Evolutionary conservation across 2,113 vertebrate species (phyloP).

Genomic region (Aepyceros melampus): DNA sequence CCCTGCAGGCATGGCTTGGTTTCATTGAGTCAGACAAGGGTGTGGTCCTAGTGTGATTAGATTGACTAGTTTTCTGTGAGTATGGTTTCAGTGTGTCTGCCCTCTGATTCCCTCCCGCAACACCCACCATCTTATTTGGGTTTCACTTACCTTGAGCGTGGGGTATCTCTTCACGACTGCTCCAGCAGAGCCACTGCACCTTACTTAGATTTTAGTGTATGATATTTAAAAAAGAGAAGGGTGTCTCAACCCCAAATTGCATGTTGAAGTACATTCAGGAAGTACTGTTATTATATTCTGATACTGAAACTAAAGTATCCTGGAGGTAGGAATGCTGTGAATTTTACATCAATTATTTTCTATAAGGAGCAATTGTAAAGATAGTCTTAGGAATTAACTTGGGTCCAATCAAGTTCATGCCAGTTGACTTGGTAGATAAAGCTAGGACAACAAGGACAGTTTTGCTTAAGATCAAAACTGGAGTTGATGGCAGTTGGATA

Average conservation of each 20-base stretch:
- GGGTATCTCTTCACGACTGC: too few relatives aligned
- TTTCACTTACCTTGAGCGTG: too few relatives aligned
- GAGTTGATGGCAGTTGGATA: not conserved
- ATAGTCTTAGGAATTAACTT: not conserved
- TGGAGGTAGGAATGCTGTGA: not conserved
- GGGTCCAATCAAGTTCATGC: not conserved
- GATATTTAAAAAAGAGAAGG: not conserved
- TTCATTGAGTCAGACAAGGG: too few relatives aligned
- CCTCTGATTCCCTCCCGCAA: too few relatives aligned
- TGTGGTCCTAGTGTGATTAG: too few relatives aligned
- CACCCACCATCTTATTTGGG: too few relatives aligned
- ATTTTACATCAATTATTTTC: not conserved
- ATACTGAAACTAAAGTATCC: not conserved
- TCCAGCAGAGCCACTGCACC: too few relatives aligned
- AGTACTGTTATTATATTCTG: not conserved
- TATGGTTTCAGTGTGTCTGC: too few relatives aligned
- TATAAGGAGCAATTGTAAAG: not conserved
- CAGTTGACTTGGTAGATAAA: not conserved
- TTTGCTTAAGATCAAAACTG: not conserved
- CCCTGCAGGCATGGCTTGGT: too few relatives aligned
- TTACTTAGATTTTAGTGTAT: too few relatives aligned
- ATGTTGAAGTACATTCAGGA: not conserved
- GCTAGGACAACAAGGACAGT: not conserved
- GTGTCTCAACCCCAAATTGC: not conserved
- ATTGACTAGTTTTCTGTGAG: too few relatives aligned